Evolutionary conservation across 2,113 vertebrate species (phyloP).

Genomic region (Prunella fulvescens): DNA sequence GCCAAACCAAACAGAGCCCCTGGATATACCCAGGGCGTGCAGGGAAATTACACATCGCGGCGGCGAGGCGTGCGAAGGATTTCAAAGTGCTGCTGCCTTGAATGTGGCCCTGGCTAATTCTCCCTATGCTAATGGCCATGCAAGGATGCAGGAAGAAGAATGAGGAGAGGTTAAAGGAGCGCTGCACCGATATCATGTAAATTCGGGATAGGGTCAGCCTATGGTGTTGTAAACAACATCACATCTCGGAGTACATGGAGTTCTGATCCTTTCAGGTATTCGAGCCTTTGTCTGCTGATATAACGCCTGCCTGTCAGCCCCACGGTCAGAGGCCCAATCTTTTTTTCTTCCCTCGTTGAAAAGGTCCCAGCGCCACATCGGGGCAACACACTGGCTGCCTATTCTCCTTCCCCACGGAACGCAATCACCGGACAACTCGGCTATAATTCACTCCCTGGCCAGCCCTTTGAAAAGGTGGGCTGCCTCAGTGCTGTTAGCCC

Average conservation of each 20-base stretch:
- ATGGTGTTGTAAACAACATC: constrained; percentile 70
- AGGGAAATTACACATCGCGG: constrained; percentile 46
- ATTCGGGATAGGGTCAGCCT: constrained; percentile 61
- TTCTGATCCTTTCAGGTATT: constrained; percentile 84
- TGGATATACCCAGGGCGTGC: constrained; percentile 35
- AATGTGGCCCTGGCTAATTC: constrained; percentile 31
- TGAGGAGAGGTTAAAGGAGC: constrained; percentile 20
- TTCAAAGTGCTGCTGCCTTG: constrained; percentile 12
- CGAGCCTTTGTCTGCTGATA: constrained; percentile 83
- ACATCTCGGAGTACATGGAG: constrained; percentile 64
- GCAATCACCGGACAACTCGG: constrained; percentile 92
- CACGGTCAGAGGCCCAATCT: constrained; percentile 84
- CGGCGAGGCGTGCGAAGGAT: not conserved
- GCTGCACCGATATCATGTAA: constrained; percentile 61
- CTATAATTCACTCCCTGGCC: constrained; percentile 87
- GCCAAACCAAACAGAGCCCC: constrained; percentile 50
- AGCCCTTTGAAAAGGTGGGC: constrained; percentile 86
- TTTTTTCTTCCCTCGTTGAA: constrained; percentile 79
- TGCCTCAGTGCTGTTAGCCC: constrained; percentile 78
- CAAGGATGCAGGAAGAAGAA: constrained; percentile 15
- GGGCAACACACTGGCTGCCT: constrained; percentile 81
- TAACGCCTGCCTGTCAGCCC: constrained; percentile 78
- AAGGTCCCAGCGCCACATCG: constrained; percentile 80
- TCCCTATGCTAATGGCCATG: not conserved
- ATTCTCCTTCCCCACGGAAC: constrained; percentile 86